phyloP scores from a whole-genome alignment of 2,113 vertebrate genomes.

The Nothoprocta perdicaria region DNA sequence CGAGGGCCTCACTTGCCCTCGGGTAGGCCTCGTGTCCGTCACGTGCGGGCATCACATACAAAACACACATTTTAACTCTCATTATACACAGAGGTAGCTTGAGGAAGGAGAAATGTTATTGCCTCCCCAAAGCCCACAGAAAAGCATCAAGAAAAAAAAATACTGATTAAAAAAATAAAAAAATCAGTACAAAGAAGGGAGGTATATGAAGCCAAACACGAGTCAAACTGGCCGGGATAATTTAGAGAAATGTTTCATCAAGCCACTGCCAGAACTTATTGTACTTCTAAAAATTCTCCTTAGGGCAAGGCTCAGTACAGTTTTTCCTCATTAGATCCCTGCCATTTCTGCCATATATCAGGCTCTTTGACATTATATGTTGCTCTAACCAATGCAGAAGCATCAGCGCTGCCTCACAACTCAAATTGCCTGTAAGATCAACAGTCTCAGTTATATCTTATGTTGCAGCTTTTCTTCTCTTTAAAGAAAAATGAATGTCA shows the following conservation, averaged over 20 bases:
- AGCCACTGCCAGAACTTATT: not conserved
- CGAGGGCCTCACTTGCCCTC: not conserved
- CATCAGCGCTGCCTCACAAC: not conserved
- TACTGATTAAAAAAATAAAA: not conserved
- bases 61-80: fast-evolving
- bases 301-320: constrained; percentile 11
- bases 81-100: fast-evolving
- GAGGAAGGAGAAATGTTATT: not conserved
- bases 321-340: constrained; percentile 7
- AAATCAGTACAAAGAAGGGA: not conserved
- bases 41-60: fast-evolving
- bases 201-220: not conserved
- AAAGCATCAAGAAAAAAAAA: not conserved
- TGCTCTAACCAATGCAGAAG: not conserved
- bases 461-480: constrained; percentile 26
- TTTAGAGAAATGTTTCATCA: constrained; percentile 14
- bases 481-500: not conserved
- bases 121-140: not conserved
- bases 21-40: too few species aligned
- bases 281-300: not conserved
- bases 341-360: not conserved
- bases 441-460: not conserved
- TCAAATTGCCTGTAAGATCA: constrained; percentile 18
- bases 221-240: not conserved
- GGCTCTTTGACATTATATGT: not conserved